These are phyloP conservation scores for Callimorpha dominula DNA, from an alignment of 2,888 invertebrate species.

Conservation along the genomic window DNA sequence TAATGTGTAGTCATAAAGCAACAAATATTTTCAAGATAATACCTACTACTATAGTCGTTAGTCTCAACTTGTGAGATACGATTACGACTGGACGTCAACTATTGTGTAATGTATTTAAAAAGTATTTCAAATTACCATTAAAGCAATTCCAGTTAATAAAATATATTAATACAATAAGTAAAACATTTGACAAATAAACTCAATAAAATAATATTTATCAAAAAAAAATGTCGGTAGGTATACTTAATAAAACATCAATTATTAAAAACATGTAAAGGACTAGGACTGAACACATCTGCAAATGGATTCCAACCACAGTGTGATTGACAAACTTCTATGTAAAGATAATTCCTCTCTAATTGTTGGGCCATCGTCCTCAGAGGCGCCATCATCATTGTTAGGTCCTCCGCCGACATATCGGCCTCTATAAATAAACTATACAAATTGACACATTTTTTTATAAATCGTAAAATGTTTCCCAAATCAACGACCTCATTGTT, in stretches of 20 bases:
- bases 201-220: background rate
- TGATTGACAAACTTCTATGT: constrained; percentile 58
- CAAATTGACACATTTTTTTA: constrained; percentile 53
- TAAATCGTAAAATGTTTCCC: constrained; percentile 40
- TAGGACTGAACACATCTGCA: constrained; percentile 64
- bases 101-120: too few species aligned
- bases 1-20: too few species aligned
- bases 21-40: too few species aligned
- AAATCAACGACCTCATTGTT: constrained; percentile 28
- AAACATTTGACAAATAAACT: background rate
- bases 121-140: too few species aligned
- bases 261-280: constrained; percentile 56
- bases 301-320: constrained; percentile 64
- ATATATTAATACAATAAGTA: background rate
- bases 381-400: constrained; percentile 54
- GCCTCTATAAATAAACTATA: constrained; percentile 65
- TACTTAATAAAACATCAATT: background rate
- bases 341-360: constrained; percentile 50
- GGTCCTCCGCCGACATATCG: constrained; percentile 52
- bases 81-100: too few species aligned
- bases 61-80: too few species aligned
- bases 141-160: too few species aligned
- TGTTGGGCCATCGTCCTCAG: constrained; percentile 50
- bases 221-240: background rate
- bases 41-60: too few species aligned